Evolutionary conservation across 2,797 vertebrate genomes (phyloP).

Genomic region (Tragelaphus eurycerus): DNA sequence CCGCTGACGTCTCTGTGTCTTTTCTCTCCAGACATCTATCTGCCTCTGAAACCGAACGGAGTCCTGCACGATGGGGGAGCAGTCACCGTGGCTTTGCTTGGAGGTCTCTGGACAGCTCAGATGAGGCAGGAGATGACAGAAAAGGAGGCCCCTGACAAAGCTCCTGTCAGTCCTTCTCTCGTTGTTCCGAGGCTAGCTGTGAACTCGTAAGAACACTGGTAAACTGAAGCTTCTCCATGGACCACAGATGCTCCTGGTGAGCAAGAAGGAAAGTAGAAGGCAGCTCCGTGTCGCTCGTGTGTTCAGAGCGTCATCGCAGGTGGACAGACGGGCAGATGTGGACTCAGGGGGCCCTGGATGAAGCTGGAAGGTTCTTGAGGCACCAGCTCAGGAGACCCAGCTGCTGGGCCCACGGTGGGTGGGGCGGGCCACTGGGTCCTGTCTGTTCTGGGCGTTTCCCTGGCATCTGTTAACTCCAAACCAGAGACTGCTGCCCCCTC

Average conservation of each 20-base stretch:
- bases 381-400: rapidly evolving
- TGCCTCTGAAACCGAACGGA: neutral
- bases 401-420: rapidly evolving
- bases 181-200: neutral
- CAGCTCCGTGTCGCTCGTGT: rapidly evolving
- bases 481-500: no score
- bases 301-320: rapidly evolving
- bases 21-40: neutral
- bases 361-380: neutral
- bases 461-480: rapidly evolving
- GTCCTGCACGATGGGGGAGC: neutral
- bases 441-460: rapidly evolving
- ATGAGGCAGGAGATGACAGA: neutral
- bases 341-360: rapidly evolving
- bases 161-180: rapidly evolving
- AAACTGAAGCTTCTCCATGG: neutral
- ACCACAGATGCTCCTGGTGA: rapidly evolving
- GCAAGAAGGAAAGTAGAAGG: neutral
- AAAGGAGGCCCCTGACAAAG: rapidly evolving
- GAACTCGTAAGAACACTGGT: rapidly evolving
- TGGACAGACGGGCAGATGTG: neutral
- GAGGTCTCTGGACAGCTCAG: neutral
- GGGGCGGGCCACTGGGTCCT: rapidly evolving
- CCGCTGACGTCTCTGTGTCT: neutral
- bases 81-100: rapidly evolving